Percentiles rank a stretch among this genome's conserved stretches.
These are phyloP conservation scores for Tolypeutes matacus DNA, from an alignment of 2,797 vertebrate species.

Conservation along the genomic window DNA sequence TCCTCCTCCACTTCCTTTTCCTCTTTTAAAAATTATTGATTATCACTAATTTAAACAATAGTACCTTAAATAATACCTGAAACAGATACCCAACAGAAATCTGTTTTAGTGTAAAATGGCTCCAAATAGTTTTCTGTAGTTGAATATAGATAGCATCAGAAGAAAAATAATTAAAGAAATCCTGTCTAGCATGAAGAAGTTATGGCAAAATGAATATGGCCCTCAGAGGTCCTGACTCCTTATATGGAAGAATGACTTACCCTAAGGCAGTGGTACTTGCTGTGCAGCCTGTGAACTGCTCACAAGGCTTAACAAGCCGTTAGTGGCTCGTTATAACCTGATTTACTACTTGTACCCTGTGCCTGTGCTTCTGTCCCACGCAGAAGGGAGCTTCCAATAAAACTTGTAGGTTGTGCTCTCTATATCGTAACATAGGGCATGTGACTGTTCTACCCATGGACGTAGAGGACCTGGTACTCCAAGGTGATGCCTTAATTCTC, in stretches of 20 bases:
- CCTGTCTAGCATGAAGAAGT: neutral
- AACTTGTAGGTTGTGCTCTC: neutral
- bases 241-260: neutral
- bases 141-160: neutral
- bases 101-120: neutral
- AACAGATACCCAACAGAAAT: neutral
- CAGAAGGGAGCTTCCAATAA: constrained; percentile 37
- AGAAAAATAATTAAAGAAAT: constrained; percentile 53
- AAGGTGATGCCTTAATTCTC: neutral
- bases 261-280: neutral
- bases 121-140: neutral
- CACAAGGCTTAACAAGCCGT: neutral
- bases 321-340: neutral
- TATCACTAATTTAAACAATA: constrained; percentile 4
- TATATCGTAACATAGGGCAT: neutral
- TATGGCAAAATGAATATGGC: neutral
- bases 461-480: neutral
- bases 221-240: neutral
- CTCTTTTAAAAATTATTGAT: neutral
- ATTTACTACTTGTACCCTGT: neutral
- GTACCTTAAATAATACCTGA: neutral
- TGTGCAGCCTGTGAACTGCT: neutral
- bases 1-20: neutral
- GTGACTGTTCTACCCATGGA: neutral
- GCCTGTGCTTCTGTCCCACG: neutral